Conservation (phyloP, 2,888 invertebrate species). For the Calameuta pallipes region DNA sequence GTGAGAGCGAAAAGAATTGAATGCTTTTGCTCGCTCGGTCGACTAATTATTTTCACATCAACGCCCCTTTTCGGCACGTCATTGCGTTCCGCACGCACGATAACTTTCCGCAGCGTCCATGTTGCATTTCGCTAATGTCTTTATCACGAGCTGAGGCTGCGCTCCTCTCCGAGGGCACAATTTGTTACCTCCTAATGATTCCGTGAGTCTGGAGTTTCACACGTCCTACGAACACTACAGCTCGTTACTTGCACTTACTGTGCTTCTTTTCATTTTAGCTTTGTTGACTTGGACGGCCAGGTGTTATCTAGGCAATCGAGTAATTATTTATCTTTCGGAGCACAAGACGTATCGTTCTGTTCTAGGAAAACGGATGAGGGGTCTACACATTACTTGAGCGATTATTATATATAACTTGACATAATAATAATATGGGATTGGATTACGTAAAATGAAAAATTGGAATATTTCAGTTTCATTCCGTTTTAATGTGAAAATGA, state of each 20-base stretch:
- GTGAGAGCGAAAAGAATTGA: neutral
- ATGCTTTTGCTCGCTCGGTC: neutral
- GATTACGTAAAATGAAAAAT: neutral
- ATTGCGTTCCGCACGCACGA: constrained; percentile 52
- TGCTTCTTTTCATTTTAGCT: neutral
- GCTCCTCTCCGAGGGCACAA: constrained; percentile 18
- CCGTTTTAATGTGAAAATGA: neutral
- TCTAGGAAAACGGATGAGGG: neutral
- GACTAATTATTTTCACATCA: constrained; percentile 59
- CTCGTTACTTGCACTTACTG: neutral
- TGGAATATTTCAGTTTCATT: neutral
- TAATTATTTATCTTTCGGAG: neutral
- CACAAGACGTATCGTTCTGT: neutral
- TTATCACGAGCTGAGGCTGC: constrained; percentile 43
- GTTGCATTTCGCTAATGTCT: constrained; percentile 50
- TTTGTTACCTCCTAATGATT: constrained; percentile 39
- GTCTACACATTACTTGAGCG: neutral
- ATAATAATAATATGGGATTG: too few species aligned
- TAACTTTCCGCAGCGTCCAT: constrained; percentile 18
- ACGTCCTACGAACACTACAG: constrained; percentile 24
- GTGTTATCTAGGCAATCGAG: neutral
- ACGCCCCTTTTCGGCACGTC: constrained; percentile 33
- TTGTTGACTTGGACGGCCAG: neutral
- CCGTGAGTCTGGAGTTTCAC: constrained; percentile 32
- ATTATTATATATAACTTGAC: too few species aligned